Percentiles rank a stretch among this genome's conserved stretches.
Evolutionary conservation across 2,113 vertebrate genomes (phyloP).

Genomic region (Ariopsis seemanni): DNA sequence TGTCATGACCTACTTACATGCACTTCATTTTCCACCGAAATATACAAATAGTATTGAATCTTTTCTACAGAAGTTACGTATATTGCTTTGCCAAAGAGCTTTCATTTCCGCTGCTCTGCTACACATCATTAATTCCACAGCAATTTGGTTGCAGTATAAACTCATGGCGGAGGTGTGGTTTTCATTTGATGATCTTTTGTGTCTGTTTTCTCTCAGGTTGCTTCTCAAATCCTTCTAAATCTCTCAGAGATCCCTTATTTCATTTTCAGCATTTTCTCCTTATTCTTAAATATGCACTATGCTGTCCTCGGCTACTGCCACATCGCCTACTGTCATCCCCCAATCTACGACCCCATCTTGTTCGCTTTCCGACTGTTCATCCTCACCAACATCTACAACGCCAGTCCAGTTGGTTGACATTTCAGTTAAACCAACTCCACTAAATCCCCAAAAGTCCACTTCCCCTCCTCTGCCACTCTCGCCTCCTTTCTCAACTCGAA

Average conservation of each 20-base stretch:
- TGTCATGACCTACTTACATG: background rate
- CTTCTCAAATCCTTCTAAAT: background rate
- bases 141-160: background rate
- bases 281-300: constrained; percentile 50
- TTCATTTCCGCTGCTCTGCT: constrained; percentile 13
- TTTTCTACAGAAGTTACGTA: background rate
- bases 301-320: constrained; percentile 49
- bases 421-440: background rate
- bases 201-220: constrained; percentile 30
- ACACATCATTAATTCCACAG: background rate
- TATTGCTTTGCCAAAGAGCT: background rate
- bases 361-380: background rate
- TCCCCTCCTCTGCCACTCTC: constrained; percentile 4
- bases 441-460: constrained; percentile 10
- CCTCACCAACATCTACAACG: constrained; percentile 23
- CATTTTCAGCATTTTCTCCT: background rate
- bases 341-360: constrained; percentile 13
- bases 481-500: constrained; percentile 29
- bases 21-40: background rate
- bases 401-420: constrained; percentile 44
- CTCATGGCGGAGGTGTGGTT: background rate
- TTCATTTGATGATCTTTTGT: background rate
- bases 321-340: constrained; percentile 27
- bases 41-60: background rate
- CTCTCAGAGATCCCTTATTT: constrained; percentile 15